Base-by-base conservation (phyloP, 2,797 vertebrate genomes). In the Champsocephalus esox region DNA sequence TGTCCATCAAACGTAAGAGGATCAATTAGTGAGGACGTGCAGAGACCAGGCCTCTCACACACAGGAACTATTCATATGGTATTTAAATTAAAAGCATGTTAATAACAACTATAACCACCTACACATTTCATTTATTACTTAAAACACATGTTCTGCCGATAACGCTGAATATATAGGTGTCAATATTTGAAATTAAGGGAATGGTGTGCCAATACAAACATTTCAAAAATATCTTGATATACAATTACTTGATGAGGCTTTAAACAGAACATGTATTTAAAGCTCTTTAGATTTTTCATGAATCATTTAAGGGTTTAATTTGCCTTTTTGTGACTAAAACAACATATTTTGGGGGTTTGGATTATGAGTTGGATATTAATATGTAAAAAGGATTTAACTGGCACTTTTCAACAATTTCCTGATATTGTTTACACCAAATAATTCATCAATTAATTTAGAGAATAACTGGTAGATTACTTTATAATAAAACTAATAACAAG, bases 1-100 rank as follows among this genome's bases (percentile, higher is more conserved):
- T 3, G 66, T 7, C 16, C 3, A 3, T 66, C 66, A 82, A 75
- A 73, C 3, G 17, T 86, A 87, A 82, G 86, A 81, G 77, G 80
- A 82, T 88, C 64, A 80, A 19, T 62, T 32, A 54, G 74, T 74
- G 61, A 80, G 82, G 65, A 79, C 61, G 43, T 16, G 57, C 56
- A 66, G 61, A 66, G 19, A 51, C 9, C 9, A 62, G 50, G 62
- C 66, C 70, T 60, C 66, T 5, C 45, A 64, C 24, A 50, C 73
- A 17, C 14, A 8, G 14, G 14, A 44, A 2, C 67, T 44, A 10
- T 19, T 59, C 55, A 16, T 1, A 4, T 1, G 13, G n/a, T 3
- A 11, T 61, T 24, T 45, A 28, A 4, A 16, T 38, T 3, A 17
- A 28, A 52, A 2, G 2, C 3, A 0, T 3, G 19, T 21, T 77